Conservation (phyloP, 2,797 vertebrate genomes). For the Cyclopterus lumpus region DNA sequence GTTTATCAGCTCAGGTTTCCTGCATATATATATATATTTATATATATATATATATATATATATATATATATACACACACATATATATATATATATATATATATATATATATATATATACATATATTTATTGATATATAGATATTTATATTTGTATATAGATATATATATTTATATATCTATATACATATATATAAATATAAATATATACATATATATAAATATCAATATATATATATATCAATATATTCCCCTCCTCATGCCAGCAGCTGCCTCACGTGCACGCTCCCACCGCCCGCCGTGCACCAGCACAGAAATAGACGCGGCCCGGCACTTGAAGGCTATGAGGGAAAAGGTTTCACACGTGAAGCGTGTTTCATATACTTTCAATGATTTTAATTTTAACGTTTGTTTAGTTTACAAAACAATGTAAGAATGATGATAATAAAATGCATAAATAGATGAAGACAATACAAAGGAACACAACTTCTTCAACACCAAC, state of each 20-base stretch:
- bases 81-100: background rate
- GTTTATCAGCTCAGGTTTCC: constrained; percentile 53
- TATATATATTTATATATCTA: background rate
- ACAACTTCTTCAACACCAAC: background rate
- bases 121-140: too few relatives aligned
- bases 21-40: background rate
- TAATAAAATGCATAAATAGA: background rate
- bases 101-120: background rate
- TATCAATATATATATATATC: too few relatives aligned
- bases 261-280: constrained; percentile 61
- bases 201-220: too few relatives aligned
- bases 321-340: constrained; percentile 12
- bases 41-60: background rate
- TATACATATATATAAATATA: too few relatives aligned
- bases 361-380: too few relatives aligned
- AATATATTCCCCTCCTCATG: too few relatives aligned
- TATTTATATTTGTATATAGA: background rate
- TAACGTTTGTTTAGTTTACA: too few relatives aligned
- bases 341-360: background rate
- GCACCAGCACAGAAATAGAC: constrained; percentile 54
- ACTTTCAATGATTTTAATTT: too few relatives aligned
- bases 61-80: background rate
- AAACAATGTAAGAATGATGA: background rate
- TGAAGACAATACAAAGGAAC: background rate
- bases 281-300: constrained; percentile 34